A percentile compares a stretch with the other conserved stretches of the same genome.
Evolutionary conservation across 2,888 invertebrate species (phyloP).

Genomic region (Creontiades dilutus): DNA sequence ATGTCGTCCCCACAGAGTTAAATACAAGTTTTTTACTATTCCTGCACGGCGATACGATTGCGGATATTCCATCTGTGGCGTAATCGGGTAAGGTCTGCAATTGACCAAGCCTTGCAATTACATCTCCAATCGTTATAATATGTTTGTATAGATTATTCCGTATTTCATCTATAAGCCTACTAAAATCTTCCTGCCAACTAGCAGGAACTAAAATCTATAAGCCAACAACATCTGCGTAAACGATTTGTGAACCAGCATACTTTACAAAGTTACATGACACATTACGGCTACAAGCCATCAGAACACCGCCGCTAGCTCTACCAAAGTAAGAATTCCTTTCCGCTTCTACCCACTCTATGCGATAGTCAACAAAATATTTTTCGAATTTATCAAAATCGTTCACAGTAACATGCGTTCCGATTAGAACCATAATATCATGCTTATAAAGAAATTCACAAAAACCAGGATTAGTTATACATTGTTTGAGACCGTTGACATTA

Average conservation of each 20-base stretch:
- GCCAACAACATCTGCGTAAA: neutral
- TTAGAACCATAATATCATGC: too few relatives aligned
- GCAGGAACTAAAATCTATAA: neutral
- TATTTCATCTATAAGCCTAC: too few relatives aligned
- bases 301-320: constrained; percentile 34
- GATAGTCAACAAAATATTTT: too few relatives aligned
- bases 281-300: neutral
- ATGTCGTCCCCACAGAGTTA: constrained; percentile 18
- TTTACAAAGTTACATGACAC: constrained; percentile 4
- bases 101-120: constrained; percentile 15
- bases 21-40: constrained; percentile 2
- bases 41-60: neutral
- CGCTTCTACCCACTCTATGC: neutral
- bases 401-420: too few relatives aligned
- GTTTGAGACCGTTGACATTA: too few relatives aligned
- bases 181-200: too few relatives aligned
- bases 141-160: neutral
- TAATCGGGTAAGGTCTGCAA: neutral
- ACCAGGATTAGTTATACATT: too few relatives aligned
- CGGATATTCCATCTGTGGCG: too few relatives aligned
- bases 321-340: neutral
- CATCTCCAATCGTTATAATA: constrained; percentile 15
- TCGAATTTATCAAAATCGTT: too few relatives aligned
- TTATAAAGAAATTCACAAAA: too few relatives aligned
- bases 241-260: neutral